A percentile compares a stretch with the other conserved stretches of the same genome.
Evolutionary conservation across 1,140 invertebrate genomes (phyloP).

Genomic region (Anadara kagoshimensis): DNA sequence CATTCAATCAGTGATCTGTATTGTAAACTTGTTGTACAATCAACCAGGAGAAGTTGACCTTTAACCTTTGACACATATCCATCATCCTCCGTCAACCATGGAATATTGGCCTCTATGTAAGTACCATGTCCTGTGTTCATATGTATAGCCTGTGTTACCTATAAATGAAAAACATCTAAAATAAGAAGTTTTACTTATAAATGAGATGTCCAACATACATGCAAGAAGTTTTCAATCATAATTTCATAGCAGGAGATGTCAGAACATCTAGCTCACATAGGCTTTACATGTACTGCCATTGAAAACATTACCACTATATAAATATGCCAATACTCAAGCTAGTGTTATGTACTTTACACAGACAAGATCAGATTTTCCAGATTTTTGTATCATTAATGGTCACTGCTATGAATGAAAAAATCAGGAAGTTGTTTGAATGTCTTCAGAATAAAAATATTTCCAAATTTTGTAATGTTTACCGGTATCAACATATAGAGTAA

Average conservation of each 20-base stretch:
- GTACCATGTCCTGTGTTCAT: constrained; percentile 94
- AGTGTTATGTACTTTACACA: too few relatives aligned
- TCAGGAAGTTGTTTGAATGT: not conserved
- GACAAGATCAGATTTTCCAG: too few relatives aligned
- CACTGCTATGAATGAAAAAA: too few relatives aligned
- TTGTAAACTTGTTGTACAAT: constrained; percentile 92
- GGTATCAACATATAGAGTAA: too few relatives aligned
- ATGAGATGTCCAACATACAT: not conserved
- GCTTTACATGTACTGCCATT: too few relatives aligned
- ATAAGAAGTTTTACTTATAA: constrained; percentile 71
- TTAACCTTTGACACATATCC: constrained; percentile 93
- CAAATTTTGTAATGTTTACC: not conserved
- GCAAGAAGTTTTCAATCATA: not conserved
- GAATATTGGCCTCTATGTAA: constrained; percentile 95
- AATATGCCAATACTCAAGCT: too few relatives aligned
- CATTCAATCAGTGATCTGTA: constrained; percentile 93
- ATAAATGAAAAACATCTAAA: constrained; percentile 1
- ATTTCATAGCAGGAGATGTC: too few relatives aligned
- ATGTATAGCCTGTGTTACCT: constrained; percentile 96
- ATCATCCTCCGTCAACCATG: constrained; percentile 89
- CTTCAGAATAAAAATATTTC: not conserved
- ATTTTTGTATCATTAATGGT: not conserved
- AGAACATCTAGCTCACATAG: too few relatives aligned
- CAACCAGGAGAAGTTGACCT: constrained; percentile 92
- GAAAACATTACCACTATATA: too few relatives aligned